These are phyloP conservation scores for Hemiscyllium ocellatum DNA, from an alignment of 2,113 vertebrate genomes.

Conservation along the genomic window DNA sequence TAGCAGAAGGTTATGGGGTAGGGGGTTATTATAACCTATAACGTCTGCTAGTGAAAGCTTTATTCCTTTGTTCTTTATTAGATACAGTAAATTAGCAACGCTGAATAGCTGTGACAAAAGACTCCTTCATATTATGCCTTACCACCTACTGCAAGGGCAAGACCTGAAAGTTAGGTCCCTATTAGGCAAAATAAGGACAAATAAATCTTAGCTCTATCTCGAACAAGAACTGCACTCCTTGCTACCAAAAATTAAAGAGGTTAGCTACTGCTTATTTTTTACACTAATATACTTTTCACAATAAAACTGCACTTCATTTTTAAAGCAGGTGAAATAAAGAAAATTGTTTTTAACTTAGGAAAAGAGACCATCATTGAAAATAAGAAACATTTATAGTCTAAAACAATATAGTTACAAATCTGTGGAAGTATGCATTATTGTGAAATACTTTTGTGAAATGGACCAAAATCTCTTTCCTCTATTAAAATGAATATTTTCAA, in stretches of 20 bases:
- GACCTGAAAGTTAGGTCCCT: constrained; percentile 73
- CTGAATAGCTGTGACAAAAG: constrained; percentile 67
- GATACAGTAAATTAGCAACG: constrained; percentile 73
- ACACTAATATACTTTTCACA: constrained; percentile 28
- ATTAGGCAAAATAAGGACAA: constrained; percentile 84
- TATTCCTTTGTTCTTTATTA: constrained; percentile 79
- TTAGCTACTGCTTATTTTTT: constrained; percentile 60
- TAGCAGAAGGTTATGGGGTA: constrained; percentile 73
- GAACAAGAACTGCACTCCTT: constrained; percentile 66
- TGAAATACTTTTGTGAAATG: background rate
- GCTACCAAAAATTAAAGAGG: constrained; percentile 70
- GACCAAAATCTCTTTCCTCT: background rate
- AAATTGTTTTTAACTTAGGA: constrained; percentile 19
- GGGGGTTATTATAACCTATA: constrained; percentile 83
- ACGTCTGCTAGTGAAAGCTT: constrained; percentile 70
- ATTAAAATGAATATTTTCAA: constrained; percentile 8
- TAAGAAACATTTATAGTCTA: background rate
- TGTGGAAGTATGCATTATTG: background rate
- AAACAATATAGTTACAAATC: background rate
- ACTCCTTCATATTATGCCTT: constrained; percentile 63
- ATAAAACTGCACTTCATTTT: constrained; percentile 23
- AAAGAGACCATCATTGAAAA: background rate
- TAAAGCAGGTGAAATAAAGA: constrained; percentile 5
- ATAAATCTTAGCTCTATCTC: constrained; percentile 76
- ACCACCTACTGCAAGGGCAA: constrained; percentile 72